phyloP scores from a whole-genome alignment of 2,888 invertebrate species.

The Thymelicus sylvestris region DNA sequence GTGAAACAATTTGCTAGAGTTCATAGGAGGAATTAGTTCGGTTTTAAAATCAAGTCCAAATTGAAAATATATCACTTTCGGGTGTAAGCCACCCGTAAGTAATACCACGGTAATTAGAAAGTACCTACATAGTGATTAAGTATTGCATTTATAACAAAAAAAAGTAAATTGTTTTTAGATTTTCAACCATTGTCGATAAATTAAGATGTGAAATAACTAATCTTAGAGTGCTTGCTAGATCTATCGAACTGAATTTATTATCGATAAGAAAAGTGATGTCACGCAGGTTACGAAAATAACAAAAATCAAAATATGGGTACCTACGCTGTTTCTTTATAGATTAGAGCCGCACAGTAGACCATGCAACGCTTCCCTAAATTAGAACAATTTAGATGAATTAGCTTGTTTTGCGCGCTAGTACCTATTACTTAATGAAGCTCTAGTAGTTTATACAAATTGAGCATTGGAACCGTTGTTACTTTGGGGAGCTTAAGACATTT shows the following conservation, averaged over 20 bases:
- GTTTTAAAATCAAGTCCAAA: too few species aligned
- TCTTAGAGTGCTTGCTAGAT: constrained; percentile 12
- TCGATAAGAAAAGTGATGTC: constrained; percentile 12
- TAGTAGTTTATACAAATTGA: constrained; percentile 66
- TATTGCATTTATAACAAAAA: constrained; percentile 7
- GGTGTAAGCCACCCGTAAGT: background rate
- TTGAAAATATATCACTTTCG: background rate
- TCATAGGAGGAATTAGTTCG: background rate
- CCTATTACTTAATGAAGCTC: constrained; percentile 46
- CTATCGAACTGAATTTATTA: constrained; percentile 20
- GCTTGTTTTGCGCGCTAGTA: constrained; percentile 69
- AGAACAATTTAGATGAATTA: constrained; percentile 61
- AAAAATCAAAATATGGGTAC: constrained; percentile 31
- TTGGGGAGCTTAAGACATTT: constrained; percentile 53
- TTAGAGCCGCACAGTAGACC: constrained; percentile 68
- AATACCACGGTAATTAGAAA: background rate
- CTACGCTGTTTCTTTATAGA: constrained; percentile 55
- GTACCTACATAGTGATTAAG: background rate
- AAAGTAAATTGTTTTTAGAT: constrained; percentile 3
- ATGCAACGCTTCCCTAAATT: constrained; percentile 71
- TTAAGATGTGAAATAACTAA: constrained; percentile 12
- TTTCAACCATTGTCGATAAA: constrained; percentile 8
- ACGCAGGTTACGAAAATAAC: constrained; percentile 13
- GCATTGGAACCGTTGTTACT: constrained; percentile 74
- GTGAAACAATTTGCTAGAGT: background rate